Conservation (phyloP, 2,797 vertebrate species). For the Trachurus trachurus region DNA sequence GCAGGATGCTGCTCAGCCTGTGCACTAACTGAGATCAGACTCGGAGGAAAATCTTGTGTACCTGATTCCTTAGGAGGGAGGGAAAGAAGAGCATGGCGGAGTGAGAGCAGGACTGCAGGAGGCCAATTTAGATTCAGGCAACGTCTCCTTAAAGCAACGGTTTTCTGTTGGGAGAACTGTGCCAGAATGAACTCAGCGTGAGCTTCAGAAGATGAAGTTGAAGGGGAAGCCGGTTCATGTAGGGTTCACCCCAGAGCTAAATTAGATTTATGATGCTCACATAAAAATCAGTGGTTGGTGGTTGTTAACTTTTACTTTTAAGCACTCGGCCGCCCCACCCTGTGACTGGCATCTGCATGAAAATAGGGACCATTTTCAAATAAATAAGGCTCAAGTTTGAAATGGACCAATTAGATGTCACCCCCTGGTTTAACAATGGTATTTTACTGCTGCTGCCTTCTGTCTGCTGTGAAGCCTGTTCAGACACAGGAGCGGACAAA, state of each 20-base stretch:
- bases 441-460: slow-evolving; percentile 41
- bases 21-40: slow-evolving; percentile 22
- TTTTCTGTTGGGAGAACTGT: slow-evolving; percentile 36
- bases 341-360: slow-evolving; percentile 57
- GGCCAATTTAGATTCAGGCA: slow-evolving; percentile 60
- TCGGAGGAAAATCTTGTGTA: slow-evolving; percentile 13
- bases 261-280: slow-evolving; percentile 68
- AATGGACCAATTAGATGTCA: slow-evolving; percentile 47
- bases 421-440: slow-evolving; percentile 18
- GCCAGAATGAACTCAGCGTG: slow-evolving; percentile 34
- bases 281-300: slow-evolving; percentile 48
- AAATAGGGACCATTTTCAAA: slow-evolving; percentile 54
- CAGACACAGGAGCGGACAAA: slow-evolving; percentile 16
- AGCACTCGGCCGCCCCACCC: slow-evolving; percentile 23
- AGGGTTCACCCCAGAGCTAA: slow-evolving; percentile 65
- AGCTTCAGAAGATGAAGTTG: slow-evolving; percentile 47
- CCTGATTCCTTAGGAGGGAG: slow-evolving; percentile 13
- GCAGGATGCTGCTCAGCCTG: slow-evolving; percentile 26
- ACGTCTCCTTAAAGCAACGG: slow-evolving; percentile 1
- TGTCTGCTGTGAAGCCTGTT: slow-evolving; percentile 15
- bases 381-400: slow-evolving; percentile 42
- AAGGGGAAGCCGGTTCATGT: slow-evolving; percentile 56
- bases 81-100: slow-evolving; percentile 4
- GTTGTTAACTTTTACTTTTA: slow-evolving; percentile 63
- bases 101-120: slow-evolving; percentile 13